A percentile compares a stretch with the other conserved stretches of the same genome.
These are phyloP conservation scores for Aradus depressus DNA, from an alignment of 2,888 invertebrate species.

Conservation along the genomic window DNA sequence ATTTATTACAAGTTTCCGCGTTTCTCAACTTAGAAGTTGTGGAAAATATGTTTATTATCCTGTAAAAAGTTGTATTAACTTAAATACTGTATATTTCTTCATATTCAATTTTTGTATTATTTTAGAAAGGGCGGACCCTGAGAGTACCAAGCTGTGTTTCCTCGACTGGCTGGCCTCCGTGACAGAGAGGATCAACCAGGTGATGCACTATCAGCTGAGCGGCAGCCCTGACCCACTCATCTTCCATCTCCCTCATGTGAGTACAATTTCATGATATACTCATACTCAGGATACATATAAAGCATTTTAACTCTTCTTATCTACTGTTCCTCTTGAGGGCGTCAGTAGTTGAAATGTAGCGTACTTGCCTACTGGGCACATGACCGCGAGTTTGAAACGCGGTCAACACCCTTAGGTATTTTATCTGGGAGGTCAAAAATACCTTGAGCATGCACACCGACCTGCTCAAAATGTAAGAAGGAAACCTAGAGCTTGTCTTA, in stretches of 20 bases:
- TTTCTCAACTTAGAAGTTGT: no score
- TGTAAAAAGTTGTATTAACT: background rate
- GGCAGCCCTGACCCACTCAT: slow-evolving; percentile 54
- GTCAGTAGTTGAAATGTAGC: no score
- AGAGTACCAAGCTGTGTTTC: slow-evolving; percentile 37
- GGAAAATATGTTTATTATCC: background rate
- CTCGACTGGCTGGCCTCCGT: slow-evolving; percentile 62
- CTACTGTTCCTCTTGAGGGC: background rate
- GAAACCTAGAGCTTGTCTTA: no score
- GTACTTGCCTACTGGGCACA: no score
- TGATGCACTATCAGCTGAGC: slow-evolving; percentile 57
- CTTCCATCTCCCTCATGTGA: slow-evolving; percentile 56
- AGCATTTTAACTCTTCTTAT: background rate
- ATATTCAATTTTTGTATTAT: background rate
- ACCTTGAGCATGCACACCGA: no score
- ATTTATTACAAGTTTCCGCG: no score
- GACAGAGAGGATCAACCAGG: slow-evolving; percentile 63
- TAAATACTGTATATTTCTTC: no score
- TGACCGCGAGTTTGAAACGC: no score
- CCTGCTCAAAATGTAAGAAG: no score
- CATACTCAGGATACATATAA: background rate
- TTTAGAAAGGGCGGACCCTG: slow-evolving; percentile 7
- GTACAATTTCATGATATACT: slow-evolving; percentile 15
- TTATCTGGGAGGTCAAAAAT: no score
- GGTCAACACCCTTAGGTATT: no score